phyloP scores from a whole-genome alignment of 2,888 invertebrate species.

The Drosophila buzzatii region DNA sequence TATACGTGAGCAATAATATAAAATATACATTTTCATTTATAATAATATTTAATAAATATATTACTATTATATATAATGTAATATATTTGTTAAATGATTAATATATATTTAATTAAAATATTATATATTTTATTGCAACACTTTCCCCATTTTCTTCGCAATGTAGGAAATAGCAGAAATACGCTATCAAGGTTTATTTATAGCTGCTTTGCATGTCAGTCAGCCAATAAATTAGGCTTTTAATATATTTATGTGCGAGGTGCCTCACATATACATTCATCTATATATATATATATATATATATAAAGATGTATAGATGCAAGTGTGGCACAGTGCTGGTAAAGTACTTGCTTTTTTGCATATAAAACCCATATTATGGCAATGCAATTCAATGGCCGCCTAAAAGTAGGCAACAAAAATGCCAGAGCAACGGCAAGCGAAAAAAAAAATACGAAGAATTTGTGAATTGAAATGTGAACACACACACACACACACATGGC shows the following conservation, averaged over 20 bases:
- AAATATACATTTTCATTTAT: no score
- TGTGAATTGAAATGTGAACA: constrained; percentile 57
- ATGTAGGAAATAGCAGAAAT: constrained; percentile 1
- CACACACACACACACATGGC: neutral
- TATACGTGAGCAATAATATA: no score
- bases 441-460: constrained; percentile 33
- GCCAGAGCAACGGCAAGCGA: constrained; percentile 7
- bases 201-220: constrained; percentile 27
- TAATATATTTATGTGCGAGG: constrained; percentile 16
- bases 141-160: neutral
- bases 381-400: constrained; percentile 60
- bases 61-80: no score
- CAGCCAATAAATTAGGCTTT: constrained; percentile 44
- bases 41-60: no score
- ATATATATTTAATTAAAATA: neutral
- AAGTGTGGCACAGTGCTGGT: constrained; percentile 20
- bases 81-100: neutral
- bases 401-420: constrained; percentile 58
- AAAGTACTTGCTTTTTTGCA: constrained; percentile 42
- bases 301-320: neutral
- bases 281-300: neutral
- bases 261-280: neutral
- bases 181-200: constrained; percentile 7
- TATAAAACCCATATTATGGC: constrained; percentile 64
- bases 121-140: neutral